Percentiles rank a stretch among this genome's conserved stretches.
These are phyloP conservation scores for Agrotis ipsilon DNA, from an alignment of 2,888 invertebrate genomes.

Conservation along the genomic window DNA sequence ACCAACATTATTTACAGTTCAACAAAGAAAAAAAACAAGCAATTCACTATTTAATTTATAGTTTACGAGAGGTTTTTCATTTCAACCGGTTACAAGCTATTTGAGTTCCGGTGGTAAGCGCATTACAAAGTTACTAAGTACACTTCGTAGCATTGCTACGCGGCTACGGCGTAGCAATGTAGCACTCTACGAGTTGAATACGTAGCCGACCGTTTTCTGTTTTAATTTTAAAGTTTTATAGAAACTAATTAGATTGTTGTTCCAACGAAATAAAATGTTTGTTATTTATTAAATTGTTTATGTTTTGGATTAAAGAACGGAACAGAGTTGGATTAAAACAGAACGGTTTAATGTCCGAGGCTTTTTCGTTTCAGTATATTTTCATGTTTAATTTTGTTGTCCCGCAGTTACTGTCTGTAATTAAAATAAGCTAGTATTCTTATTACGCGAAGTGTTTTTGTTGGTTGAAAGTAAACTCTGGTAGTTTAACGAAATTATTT, in stretches of 20 bases:
- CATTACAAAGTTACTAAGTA: conserved; percentile 72
- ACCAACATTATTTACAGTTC: conserved; percentile 15
- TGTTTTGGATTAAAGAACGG: conserved; percentile 38
- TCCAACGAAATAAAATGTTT: conserved; percentile 60
- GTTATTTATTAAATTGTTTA: conserved; percentile 49
- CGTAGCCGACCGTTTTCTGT: conserved; percentile 65
- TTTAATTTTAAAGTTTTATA: conserved; percentile 72
- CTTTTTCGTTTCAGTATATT: conserved; percentile 16
- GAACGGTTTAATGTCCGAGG: conserved; percentile 7
- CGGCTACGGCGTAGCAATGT: conserved; percentile 62
- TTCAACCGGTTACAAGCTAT: conserved; percentile 70
- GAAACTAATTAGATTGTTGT: conserved; percentile 70
- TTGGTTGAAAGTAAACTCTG: background rate
- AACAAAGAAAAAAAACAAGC: conserved; percentile 30
- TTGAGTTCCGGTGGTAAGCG: conserved; percentile 69
- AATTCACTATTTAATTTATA: conserved; percentile 65
- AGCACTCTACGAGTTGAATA: conserved; percentile 69
- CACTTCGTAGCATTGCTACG: conserved; percentile 69
- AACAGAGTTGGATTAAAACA: conserved; percentile 18
- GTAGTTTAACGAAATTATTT: background rate
- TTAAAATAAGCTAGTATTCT: conserved; percentile 26
- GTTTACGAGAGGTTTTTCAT: conserved; percentile 69
- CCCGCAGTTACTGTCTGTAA: conserved; percentile 7
- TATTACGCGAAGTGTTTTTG: conserved; percentile 27
- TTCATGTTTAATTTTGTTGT: conserved; percentile 33